Base-by-base conservation (phyloP, 2,888 invertebrate species). In the Leptarthrus brevirostris region DNA sequence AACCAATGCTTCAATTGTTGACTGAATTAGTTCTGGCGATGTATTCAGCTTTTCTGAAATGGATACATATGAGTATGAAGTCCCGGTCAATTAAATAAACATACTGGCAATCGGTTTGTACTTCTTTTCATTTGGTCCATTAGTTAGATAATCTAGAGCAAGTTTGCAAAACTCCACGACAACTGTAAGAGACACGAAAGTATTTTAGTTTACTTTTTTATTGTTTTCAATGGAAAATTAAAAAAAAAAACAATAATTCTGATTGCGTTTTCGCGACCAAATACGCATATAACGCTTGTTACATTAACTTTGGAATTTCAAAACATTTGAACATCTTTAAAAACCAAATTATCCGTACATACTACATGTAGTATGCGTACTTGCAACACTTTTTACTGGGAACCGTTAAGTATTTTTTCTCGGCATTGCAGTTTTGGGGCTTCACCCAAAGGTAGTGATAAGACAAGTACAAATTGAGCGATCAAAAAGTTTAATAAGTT, bases 1-100 rank as follows among this genome's bases (percentile, higher is more conserved):
- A n/a, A 92, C 88, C 70, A 94, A 83, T 18, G 91, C 92, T 84
- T 92, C 90, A 12, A 93, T 88, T 49, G 91, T 87, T 0, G 78
- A 75, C 78, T 88, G 87, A 12, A 90, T 86, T 14, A 83, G 79
- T 66, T 86, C 86, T 0, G 85, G 77, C 16, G 86, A 84, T 1
- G 87, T 86, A 2, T 86, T 82, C 34, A 89, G 82, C 80, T 89
- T 90, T 78, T 87, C 80, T 36, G 80, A 79, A 74, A 84, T n/a
- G n/a, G n/a, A n/a, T n/a, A n/a, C n/a, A n/a, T n/a, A 73, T 1
- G 16, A n/a, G 14, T 36, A 53, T 14, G 22, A 18, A 54, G 8
- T 36, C 12, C 5, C 2, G 18, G 18, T 47, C n/a, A n/a, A 10
- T 14, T 36, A 8, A n/a, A 12, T 1, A 22, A 18, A 58, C 53